Percentiles rank a stretch among this genome's conserved stretches.
These are phyloP conservation scores for Lichenostomus cassidix DNA, from an alignment of 2,113 vertebrate genomes.

Conservation along the genomic window DNA sequence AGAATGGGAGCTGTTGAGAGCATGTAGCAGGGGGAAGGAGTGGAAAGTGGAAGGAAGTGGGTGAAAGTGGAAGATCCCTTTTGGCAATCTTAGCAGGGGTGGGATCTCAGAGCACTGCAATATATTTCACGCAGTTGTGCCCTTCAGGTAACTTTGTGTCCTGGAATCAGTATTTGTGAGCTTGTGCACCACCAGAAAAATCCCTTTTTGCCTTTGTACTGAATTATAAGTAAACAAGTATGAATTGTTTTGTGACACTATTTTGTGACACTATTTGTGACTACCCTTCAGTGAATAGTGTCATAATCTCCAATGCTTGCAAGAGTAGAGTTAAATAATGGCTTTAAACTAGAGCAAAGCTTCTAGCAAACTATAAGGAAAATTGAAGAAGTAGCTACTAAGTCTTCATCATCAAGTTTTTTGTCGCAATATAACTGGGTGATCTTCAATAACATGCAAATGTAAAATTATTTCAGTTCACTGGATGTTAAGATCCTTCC, in stretches of 20 bases:
- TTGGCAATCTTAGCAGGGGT: not conserved
- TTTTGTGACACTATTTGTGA: not conserved
- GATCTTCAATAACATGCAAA: not conserved
- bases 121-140: not conserved
- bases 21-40: not conserved
- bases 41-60: not conserved
- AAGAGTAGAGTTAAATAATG: not conserved
- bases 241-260: not conserved
- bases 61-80: not conserved
- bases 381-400: not conserved
- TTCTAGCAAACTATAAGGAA: not conserved
- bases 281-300: not conserved
- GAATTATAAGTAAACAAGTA: not conserved
- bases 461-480: not conserved
- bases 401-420: not conserved
- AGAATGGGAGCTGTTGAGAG: not conserved
- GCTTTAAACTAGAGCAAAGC: not conserved
- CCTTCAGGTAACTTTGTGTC: not conserved
- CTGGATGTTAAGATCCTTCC: not conserved
- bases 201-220: not conserved
- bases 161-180: not conserved
- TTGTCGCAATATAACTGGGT: not conserved
- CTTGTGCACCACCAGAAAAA: not conserved
- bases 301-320: not conserved
- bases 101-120: not conserved